phyloP scores from a whole-genome alignment of 2,888 invertebrate species.

The Dichetophora obliterata region DNA sequence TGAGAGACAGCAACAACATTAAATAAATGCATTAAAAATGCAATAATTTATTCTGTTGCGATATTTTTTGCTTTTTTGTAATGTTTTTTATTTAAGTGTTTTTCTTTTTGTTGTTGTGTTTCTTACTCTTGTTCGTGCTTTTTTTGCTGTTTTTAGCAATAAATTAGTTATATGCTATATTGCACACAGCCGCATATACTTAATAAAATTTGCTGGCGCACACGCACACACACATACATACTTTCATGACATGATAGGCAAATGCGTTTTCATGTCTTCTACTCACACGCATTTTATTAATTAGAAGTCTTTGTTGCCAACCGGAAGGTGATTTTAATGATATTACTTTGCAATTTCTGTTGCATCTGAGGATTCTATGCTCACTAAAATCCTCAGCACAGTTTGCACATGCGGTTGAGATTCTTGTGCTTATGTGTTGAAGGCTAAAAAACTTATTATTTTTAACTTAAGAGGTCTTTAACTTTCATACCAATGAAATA shows the following conservation, averaged over 20 bases:
- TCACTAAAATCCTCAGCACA: no score
- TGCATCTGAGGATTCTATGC: no score
- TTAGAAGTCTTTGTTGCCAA: neutral
- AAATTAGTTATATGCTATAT: neutral
- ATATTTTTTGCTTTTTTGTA: neutral
- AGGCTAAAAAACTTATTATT: no score
- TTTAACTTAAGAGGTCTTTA: no score
- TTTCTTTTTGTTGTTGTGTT: neutral
- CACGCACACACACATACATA: conserved; percentile 16
- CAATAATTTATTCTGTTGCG: conserved; percentile 13
- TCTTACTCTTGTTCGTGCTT: neutral
- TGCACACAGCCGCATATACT: conserved; percentile 15
- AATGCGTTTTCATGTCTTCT: neutral
- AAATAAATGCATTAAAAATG: conserved; percentile 13
- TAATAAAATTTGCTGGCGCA: conserved; percentile 8
- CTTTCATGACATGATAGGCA: neutral
- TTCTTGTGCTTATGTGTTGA: no score
- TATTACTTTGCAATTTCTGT: no score
- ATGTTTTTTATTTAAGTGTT: neutral
- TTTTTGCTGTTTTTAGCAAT: neutral
- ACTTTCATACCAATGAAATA: no score
- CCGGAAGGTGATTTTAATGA: conserved; percentile 2
- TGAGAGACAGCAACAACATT: conserved; percentile 19
- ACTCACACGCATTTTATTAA: neutral
- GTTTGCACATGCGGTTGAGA: no score